Evolutionary conservation across 2,797 vertebrate species (phyloP).

Genomic region (Acanthornis magna): DNA sequence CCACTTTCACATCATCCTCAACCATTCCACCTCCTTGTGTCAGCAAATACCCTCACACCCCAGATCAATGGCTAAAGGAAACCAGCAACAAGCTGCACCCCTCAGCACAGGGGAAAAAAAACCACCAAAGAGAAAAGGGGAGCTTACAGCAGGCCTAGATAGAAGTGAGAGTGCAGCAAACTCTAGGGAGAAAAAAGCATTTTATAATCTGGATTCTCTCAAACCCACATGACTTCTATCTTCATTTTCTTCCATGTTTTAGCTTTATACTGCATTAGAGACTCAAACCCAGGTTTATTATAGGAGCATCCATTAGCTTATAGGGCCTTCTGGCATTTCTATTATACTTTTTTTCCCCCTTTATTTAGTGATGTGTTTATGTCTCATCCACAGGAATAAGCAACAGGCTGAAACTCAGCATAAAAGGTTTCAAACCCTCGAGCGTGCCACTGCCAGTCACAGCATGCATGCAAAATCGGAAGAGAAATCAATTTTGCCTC

Average conservation of each 20-base stretch:
- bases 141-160: not conserved
- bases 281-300: not conserved
- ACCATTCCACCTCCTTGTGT: not conserved
- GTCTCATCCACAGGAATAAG: constrained; percentile 14
- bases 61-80: not conserved
- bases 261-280: not conserved
- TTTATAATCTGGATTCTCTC: not conserved
- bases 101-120: not conserved
- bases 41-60: not conserved
- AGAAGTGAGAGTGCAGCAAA: not conserved
- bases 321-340: constrained; percentile 33
- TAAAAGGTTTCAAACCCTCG: constrained; percentile 47
- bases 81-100: not conserved
- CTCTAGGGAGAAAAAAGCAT: not conserved
- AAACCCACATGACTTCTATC: not conserved
- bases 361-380: not conserved
- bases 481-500: constrained; percentile 42
- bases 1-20: not conserved
- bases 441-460: constrained; percentile 16
- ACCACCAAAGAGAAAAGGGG: not conserved
- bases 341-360: not conserved
- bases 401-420: constrained; percentile 34
- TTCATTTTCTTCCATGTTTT: not conserved
- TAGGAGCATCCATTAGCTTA: constrained; percentile 35
- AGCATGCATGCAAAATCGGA: not conserved